phyloP scores from a whole-genome alignment of 2,888 invertebrate genomes.

The Hypercompe scribonia region DNA sequence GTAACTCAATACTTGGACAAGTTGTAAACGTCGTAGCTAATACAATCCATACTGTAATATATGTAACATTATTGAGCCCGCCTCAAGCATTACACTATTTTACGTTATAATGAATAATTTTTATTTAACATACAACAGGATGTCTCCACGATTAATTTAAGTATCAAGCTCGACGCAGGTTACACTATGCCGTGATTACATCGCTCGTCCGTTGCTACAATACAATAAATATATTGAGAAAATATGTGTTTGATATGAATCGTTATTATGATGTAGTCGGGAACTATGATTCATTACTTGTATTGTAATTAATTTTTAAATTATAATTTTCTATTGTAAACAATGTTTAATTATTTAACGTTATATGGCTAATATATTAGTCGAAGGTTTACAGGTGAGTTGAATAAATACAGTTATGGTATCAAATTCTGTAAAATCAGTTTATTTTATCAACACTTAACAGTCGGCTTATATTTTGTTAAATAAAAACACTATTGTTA shows the following conservation, averaged over 20 bases:
- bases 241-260: conserved; percentile 50
- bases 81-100: conserved; percentile 72
- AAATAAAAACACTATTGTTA: neutral
- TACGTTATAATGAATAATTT: conserved; percentile 59
- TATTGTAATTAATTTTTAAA: conserved; percentile 86
- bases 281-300: conserved; percentile 69
- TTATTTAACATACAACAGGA: conserved; percentile 57
- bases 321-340: conserved; percentile 86
- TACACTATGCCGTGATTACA: conserved; percentile 16
- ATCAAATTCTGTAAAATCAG: conserved; percentile 18
- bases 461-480: too few relatives aligned
- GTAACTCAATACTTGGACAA: conserved; percentile 98
- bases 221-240: conserved; percentile 45
- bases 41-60: conserved; percentile 81
- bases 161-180: conserved; percentile 56
- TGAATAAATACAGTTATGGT: conserved; percentile 16
- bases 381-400: conserved; percentile 57
- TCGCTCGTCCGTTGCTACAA: conserved; percentile 16
- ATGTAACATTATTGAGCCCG: conserved; percentile 78
- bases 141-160: conserved; percentile 66
- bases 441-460: neutral
- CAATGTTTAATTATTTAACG: conserved; percentile 65
- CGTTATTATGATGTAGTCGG: conserved; percentile 48
- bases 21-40: conserved; percentile 92
- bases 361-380: conserved; percentile 46